Base-by-base conservation (phyloP, 2,797 vertebrate species). In the Arnoldichthys spilopterus region DNA sequence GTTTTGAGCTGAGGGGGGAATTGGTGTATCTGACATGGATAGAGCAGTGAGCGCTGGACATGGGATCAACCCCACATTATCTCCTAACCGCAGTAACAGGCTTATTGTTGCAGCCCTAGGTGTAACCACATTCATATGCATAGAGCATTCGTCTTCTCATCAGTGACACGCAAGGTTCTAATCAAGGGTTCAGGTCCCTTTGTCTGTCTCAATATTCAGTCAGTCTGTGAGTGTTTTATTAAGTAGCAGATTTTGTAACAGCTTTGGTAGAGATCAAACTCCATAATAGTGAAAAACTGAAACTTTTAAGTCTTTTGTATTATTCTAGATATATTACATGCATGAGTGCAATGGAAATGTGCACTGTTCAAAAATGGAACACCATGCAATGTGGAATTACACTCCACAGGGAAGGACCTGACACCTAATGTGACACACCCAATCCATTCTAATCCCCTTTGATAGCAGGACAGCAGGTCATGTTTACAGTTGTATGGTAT, bases 391-490 rank as follows among this genome's bases (percentile, higher is more conserved):
- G 26, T 32, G 24, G 24, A 69, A 51, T 69, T 51, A 51, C 13
- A 6, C 6, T 24, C 66, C 45, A 32, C 59, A 34, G 12, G 68
- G 49, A 32, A 24, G 30, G 34, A 53, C 49, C 49, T 71, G 47
- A n/a, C 49, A 53, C 47, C 49, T 34, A 53, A 53, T 32, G 68
- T 49, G 66, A 77, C 49, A 34, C 54, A 58, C 47, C 20, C 53
- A 34, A 61, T 77, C 64, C 49, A 30, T 16, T 61, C 18, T 45
- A 47, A 69, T 43, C 40, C 37, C 28, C 26, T 71, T 37, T 71
- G 68, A 71, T 24, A 69, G 28, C 49, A 16, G 68, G 49, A 71
- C 49, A 71, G 68, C 20, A 49, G 67, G 43, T 68, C 43, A 68
- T 47, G 43, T 68, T 68, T 68, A 66, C 20, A 26, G 24, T 69